Percentiles rank a stretch among this genome's conserved stretches.
phyloP scores from a whole-genome alignment of 2,797 vertebrate genomes.

The Meriones psammophilus region DNA sequence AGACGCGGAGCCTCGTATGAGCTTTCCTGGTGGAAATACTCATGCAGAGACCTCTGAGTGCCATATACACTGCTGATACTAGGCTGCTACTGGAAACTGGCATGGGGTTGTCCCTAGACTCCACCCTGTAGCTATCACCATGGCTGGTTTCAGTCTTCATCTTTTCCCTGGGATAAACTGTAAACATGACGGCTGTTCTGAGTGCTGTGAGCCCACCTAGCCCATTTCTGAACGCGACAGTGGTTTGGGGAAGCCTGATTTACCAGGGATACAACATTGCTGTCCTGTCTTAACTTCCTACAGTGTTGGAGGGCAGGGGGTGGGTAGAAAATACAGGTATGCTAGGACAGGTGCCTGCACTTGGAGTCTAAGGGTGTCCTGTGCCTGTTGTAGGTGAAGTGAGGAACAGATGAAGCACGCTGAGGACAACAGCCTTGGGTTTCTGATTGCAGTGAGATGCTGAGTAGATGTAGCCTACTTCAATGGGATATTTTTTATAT shows the following conservation, averaged over 20 bases:
- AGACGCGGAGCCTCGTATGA: background rate
- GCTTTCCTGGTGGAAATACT: background rate
- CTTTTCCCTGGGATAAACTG: background rate
- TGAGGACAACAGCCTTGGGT: background rate
- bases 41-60: background rate
- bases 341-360: background rate
- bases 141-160: background rate
- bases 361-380: background rate
- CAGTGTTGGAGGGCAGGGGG: background rate
- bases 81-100: background rate
- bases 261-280: background rate
- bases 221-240: background rate
- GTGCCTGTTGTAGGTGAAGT: no score
- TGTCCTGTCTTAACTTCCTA: background rate
- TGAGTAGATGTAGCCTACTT: background rate
- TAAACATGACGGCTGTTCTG: background rate
- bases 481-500: background rate
- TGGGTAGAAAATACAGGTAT: background rate
- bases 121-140: background rate
- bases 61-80: background rate
- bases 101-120: background rate
- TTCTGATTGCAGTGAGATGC: background rate
- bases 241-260: background rate
- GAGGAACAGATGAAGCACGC: background rate
- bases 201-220: background rate